Base-by-base conservation (phyloP, 2,888 invertebrate genomes). In the Heteromyza rotundicornis region DNA sequence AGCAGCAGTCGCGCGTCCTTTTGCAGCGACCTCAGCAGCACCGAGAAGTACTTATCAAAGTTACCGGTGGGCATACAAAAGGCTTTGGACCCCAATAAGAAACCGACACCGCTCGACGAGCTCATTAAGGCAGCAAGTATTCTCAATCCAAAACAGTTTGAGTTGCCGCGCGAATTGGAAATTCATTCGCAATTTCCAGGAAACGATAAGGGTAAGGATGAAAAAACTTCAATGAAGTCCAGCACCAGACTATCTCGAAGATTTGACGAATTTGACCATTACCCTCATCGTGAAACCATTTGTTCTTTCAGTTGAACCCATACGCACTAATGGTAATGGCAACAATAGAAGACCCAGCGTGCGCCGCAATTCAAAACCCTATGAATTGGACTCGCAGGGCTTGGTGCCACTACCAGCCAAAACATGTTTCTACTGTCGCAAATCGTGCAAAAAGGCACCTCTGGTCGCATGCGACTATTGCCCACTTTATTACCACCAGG, bases 381-480 rank as follows among this genome's bases (percentile, higher is more conserved):
- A 87, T 69, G 88, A 89, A 71, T 70, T 87, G 44, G 89, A 89
- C 73, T 68, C 78, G 1, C 86, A 87, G 63, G 83, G 83, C 24
- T 85, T 91, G 76, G 91, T 95, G 53, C 92, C 94, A 1, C 82
- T 94, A 65, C 95, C 95, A 0, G 92, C 93, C 1, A 89, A 90
- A 80, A 85, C 90, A 10, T 97, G 97, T 84, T 93, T 90, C 80
- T 90, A 90, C 71, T 97, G 96, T 79, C 86, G 88, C 61, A 91
- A 89, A 74, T 94, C 94, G 16, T 96, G 96, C 82, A 89, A 92
- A 70, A 86, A 87, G 58, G 94, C 92, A 0, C 92, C 95, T 0
- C 85, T 98, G 69, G 85, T 98, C 54, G 92, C 94, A 65, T 98
- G 98, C 81, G 98, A 98, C 84, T 98, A 92, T 84, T 98, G 98